Conservation (phyloP, 2,113 vertebrate species). For the Uropsilus gracilis region DNA sequence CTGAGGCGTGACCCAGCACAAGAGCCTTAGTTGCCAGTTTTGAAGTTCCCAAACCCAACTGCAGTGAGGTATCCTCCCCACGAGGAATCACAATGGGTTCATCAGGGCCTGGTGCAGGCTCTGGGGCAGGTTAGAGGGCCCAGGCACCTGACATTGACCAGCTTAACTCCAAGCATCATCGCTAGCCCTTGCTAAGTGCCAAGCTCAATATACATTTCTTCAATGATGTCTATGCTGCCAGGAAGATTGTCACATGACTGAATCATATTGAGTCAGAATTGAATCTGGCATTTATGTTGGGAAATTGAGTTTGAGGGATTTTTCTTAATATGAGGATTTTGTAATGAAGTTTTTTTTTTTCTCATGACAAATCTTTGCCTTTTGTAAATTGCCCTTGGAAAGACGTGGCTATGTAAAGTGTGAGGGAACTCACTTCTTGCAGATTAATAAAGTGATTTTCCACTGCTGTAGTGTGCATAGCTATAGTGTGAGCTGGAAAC, state of each 20-base stretch:
- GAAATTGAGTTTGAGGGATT: background rate
- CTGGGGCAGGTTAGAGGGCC: background rate
- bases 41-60: background rate
- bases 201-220: background rate
- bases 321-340: no score
- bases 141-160: rapidly evolving
- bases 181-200: background rate
- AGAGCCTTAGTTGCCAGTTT: background rate
- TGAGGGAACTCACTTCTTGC: background rate
- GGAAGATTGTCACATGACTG: background rate
- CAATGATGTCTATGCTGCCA: background rate
- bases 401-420: rapidly evolving
- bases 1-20: background rate
- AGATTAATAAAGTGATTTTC: background rate
- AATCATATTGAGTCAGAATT: background rate
- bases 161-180: background rate
- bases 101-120: background rate
- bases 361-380: background rate
- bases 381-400: background rate
- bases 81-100: background rate
- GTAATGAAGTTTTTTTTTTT: no score
- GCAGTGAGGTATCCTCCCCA: background rate
- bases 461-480: background rate
- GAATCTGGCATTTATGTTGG: background rate
- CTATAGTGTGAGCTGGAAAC: background rate